phyloP scores from a whole-genome alignment of 2,888 invertebrate species.

The Cephus pulcher region DNA sequence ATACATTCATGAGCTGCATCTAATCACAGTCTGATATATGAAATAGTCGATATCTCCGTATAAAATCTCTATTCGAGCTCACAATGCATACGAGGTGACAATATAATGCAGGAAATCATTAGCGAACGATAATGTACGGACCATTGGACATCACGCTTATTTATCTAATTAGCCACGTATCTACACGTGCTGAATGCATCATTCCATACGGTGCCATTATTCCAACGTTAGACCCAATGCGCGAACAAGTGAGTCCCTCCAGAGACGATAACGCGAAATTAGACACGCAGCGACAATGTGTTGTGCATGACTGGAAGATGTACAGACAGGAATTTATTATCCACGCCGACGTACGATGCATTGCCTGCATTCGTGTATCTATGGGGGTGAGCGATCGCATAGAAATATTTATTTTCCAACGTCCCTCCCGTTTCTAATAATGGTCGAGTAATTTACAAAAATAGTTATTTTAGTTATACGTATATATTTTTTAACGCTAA shows the following conservation, averaged over 20 bases:
- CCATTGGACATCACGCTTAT: conserved; percentile 15
- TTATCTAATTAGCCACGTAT: conserved; percentile 21
- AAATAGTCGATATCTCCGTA: background rate
- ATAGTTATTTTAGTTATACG: background rate
- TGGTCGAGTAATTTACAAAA: background rate
- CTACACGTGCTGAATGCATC: conserved; percentile 18
- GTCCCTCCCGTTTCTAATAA: background rate
- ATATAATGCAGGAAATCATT: conserved; percentile 11
- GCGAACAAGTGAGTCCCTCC: conserved; percentile 13
- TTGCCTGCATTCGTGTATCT: conserved; percentile 11
- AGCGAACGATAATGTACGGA: background rate
- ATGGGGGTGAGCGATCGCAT: conserved; percentile 14
- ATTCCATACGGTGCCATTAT: conserved; percentile 19
- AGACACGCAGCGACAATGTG: conserved; percentile 21
- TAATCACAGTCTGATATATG: background rate
- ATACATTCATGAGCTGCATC: background rate
- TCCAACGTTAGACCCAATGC: conserved; percentile 14
- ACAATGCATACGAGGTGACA: background rate
- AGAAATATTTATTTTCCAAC: background rate
- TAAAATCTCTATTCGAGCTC: background rate
- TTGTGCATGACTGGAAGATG: conserved; percentile 11
- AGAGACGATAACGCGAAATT: conserved; percentile 20
- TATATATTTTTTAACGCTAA: background rate
- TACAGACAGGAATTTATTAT: conserved; percentile 13
- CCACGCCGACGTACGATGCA: conserved; percentile 4